Evolutionary conservation across 1,140 invertebrate genomes (phyloP).

Genomic region (Saccostrea cuccullata): DNA sequence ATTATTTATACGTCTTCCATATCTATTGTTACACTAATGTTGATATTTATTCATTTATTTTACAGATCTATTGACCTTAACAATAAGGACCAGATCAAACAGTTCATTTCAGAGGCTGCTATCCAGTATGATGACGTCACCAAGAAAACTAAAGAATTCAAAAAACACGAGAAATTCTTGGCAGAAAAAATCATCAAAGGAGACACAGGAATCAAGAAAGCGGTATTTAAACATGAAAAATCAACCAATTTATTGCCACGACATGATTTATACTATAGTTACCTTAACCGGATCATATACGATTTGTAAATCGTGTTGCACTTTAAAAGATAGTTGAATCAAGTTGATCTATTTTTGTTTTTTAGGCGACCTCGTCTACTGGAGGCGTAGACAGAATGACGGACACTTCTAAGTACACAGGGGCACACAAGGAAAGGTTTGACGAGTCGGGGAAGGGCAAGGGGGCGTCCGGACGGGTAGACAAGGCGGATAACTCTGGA

Average conservation of each 20-base stretch:
- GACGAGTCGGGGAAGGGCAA: constrained; percentile 79
- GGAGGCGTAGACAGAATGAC: constrained; percentile 81
- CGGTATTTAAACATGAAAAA: neutral
- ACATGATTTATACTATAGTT: neutral
- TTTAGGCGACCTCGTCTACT: neutral
- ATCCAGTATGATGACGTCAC: constrained; percentile 25
- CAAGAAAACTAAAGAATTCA: constrained; percentile 28
- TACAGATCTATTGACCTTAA: neutral
- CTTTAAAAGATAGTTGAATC: neutral
- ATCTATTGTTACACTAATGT: neutral
- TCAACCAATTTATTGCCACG: neutral
- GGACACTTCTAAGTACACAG: constrained; percentile 79
- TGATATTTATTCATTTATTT: neutral
- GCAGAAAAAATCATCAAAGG: neutral
- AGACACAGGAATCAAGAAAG: constrained; percentile 3
- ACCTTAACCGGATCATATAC: neutral
- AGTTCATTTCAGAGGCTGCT: neutral
- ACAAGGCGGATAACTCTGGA: constrained; percentile 54
- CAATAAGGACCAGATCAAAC: neutral
- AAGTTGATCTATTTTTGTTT: neutral
- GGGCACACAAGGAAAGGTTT: constrained; percentile 81
- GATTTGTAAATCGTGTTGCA: neutral
- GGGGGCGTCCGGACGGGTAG: constrained; percentile 54
- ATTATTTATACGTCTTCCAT: no score
- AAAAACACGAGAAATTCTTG: constrained; percentile 22